Evolutionary conservation across 1,140 invertebrate genomes (phyloP).

Genomic region (Hyles euphorbiae): DNA sequence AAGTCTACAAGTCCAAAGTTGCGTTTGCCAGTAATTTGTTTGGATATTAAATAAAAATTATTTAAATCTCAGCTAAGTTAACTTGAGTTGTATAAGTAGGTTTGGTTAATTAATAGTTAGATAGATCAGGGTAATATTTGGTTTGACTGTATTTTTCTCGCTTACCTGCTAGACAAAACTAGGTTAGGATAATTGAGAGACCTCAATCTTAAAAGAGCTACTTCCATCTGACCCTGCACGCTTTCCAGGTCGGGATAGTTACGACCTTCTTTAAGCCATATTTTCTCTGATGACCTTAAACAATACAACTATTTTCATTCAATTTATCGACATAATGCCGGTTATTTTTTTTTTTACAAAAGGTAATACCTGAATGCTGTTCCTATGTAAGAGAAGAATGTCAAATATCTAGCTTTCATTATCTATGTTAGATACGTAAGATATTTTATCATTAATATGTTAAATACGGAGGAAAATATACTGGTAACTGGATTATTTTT

Average conservation of each 20-base stretch:
- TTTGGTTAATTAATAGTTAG: too few relatives aligned
- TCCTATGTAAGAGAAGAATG: slow-evolving; percentile 79
- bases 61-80: too few relatives aligned
- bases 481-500: too few relatives aligned
- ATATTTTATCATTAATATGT: too few relatives aligned
- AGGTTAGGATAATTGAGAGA: slow-evolving; percentile 73
- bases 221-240: slow-evolving; percentile 81
- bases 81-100: too few relatives aligned
- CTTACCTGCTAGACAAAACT: slow-evolving; percentile 80
- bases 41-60: too few relatives aligned
- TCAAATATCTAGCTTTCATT: slow-evolving; percentile 77
- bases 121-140: too few relatives aligned
- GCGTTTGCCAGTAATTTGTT: too few relatives aligned
- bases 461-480: too few relatives aligned
- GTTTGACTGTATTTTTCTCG: background rate
- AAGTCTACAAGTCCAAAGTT: too few relatives aligned
- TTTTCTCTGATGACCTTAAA: slow-evolving; percentile 53
- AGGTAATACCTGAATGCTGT: slow-evolving; percentile 75
- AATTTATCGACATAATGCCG: background rate
- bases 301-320: background rate
- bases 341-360: background rate
- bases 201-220: slow-evolving; percentile 69
- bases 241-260: slow-evolving; percentile 73
- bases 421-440: background rate
- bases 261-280: slow-evolving; percentile 51